These are phyloP conservation scores for Lepus townsendii DNA, from an alignment of 2,797 vertebrate species.

Conservation along the genomic window DNA sequence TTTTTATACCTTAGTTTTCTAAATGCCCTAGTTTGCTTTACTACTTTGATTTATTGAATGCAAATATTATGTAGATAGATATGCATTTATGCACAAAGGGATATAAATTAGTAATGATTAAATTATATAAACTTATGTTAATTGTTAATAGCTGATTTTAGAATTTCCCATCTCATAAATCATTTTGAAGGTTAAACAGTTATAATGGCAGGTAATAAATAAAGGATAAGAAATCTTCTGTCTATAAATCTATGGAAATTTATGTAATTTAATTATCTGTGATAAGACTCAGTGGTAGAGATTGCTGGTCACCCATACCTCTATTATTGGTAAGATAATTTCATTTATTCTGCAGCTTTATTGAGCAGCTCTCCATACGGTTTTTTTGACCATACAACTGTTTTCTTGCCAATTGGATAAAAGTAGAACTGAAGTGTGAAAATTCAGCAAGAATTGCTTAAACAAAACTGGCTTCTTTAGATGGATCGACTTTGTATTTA, in stretches of 20 bases:
- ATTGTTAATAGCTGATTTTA: constrained; percentile 17
- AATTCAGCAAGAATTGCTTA: background rate
- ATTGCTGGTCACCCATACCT: background rate
- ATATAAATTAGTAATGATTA: constrained; percentile 29
- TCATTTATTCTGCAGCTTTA: background rate
- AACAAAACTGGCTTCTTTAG: background rate
- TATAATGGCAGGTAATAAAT: background rate
- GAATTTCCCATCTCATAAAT: background rate
- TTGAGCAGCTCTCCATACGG: background rate
- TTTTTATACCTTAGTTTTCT: background rate
- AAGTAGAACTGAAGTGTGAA: background rate
- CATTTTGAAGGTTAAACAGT: constrained; percentile 46
- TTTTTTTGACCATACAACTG: background rate
- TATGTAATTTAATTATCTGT: background rate
- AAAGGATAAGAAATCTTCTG: constrained; percentile 24
- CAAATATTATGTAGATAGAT: background rate
- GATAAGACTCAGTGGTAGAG: background rate
- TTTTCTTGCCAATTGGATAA: background rate
- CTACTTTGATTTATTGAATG: background rate
- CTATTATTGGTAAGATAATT: background rate
- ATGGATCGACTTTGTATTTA: background rate
- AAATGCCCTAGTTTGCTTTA: background rate
- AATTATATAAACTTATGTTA: background rate
- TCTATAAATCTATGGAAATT: background rate
- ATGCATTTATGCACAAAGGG: background rate